Base-by-base conservation (phyloP, 2,113 vertebrate genomes). In the Prunella fulvescens region DNA sequence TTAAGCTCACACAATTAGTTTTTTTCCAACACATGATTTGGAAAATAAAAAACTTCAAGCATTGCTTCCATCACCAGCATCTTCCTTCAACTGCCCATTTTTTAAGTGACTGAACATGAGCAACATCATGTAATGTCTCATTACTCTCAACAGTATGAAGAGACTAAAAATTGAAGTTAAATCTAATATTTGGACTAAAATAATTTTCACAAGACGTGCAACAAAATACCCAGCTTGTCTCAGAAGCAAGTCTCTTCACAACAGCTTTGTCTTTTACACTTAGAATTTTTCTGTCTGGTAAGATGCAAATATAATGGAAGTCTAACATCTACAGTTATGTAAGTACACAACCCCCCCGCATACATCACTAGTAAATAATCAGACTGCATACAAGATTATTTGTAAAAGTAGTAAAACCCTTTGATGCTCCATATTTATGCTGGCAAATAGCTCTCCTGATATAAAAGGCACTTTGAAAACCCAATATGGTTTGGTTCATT, bases 401-500 rank as follows among this genome's bases (percentile, higher is more conserved):
- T 94, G 94, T 94, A 94, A 64, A 88, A 97, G 91, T 92, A 96
- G 95, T 95, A 95, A 96, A 93, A 70, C 77, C 94, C 88, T 93
- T 85, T 70, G 95, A 96, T 96, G 95, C 91, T 95, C 92, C 58
- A 26, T 73, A 89, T 95, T 97, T 96, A 92, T 96, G 98, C 97
- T 98, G 97, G 98, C 97, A 97, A 97, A 98, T 90, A 97, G 88
- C 86, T 94, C 94, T 97, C 90, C 87, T 85, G 94, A 97, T 97
- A 96, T 87, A 97, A 98, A 97, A 99, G 98, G 98, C 98, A 99
- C 98, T 98, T 98, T 95, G 97, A 98, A 98, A 98, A 98, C 98
- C 97, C 98, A 98, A 98, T 97, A 98, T 97, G 98, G 98, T 98
- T 98, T 97, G 97, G 97, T 97, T 98, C 94, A 76, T 97, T 95